A percentile compares a stretch with the other conserved stretches of the same genome.
phyloP scores from a whole-genome alignment of 2,888 invertebrate species.

The Pyrochroa serraticornis region DNA sequence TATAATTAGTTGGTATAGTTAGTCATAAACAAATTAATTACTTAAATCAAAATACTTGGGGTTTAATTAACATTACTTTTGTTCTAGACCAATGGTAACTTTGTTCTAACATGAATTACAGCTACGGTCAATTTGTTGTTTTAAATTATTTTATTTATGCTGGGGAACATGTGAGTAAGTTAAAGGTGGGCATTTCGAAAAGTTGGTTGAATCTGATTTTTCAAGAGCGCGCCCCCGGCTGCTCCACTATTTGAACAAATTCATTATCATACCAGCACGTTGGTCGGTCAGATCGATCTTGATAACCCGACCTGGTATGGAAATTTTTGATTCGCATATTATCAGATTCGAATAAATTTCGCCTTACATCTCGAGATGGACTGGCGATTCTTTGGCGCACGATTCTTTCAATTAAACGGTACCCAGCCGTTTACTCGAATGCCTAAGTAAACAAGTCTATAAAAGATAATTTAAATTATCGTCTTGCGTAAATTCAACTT shows the following conservation, averaged over 20 bases:
- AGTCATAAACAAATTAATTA: too few relatives aligned
- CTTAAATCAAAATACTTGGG: too few relatives aligned
- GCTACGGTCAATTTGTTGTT: too few relatives aligned
- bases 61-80: too few relatives aligned
- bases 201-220: not conserved
- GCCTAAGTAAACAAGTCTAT: not conserved
- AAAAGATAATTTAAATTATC: conserved; percentile 3
- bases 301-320: not conserved
- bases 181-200: not conserved
- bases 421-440: not conserved
- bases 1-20: too few relatives aligned
- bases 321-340: not conserved
- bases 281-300: too few relatives aligned
- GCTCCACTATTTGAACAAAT: not conserved
- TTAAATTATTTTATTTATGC: too few relatives aligned
- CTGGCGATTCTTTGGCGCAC: too few relatives aligned
- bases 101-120: too few relatives aligned
- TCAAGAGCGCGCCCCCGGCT: not conserved
- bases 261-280: not conserved
- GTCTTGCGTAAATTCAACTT: not conserved
- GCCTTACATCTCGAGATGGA: too few relatives aligned
- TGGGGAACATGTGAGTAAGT: not conserved
- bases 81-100: too few relatives aligned
- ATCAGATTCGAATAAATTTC: not conserved
- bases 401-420: not conserved